phyloP scores from a whole-genome alignment of 2,888 invertebrate genomes.

The Strigamia crassipes region DNA sequence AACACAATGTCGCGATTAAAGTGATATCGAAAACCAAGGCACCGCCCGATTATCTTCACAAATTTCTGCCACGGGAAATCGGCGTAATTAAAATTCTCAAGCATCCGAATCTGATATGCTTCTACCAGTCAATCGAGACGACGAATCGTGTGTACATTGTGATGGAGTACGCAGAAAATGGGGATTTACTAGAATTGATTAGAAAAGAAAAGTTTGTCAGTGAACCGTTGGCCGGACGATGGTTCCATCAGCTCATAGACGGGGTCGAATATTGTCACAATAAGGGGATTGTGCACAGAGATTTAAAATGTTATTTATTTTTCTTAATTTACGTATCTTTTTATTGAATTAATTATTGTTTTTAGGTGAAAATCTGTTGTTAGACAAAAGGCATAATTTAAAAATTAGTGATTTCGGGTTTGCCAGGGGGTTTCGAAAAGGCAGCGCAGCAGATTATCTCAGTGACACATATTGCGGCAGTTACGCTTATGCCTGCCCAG shows the following conservation, averaged over 20 bases:
- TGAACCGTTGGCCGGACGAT: slow-evolving; percentile 53
- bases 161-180: slow-evolving; percentile 56
- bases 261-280: slow-evolving; percentile 56
- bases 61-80: slow-evolving; percentile 58
- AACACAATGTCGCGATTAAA: slow-evolving; percentile 57
- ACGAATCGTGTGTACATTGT: slow-evolving; percentile 56
- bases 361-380: slow-evolving; percentile 39
- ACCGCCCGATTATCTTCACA: slow-evolving; percentile 55
- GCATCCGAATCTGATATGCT: slow-evolving; percentile 55
- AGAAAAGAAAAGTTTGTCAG: slow-evolving; percentile 51
- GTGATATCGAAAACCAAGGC: slow-evolving; percentile 57
- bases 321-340: background rate
- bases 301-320: slow-evolving; percentile 58
- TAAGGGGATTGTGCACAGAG: slow-evolving; percentile 56
- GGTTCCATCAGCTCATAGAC: slow-evolving; percentile 55
- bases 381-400: slow-evolving; percentile 31
- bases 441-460: background rate
- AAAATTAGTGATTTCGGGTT: slow-evolving; percentile 45
- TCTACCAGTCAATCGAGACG: slow-evolving; percentile 56
- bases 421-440: background rate
- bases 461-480: slow-evolving; percentile 44
- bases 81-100: slow-evolving; percentile 55
- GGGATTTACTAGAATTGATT: slow-evolving; percentile 56
- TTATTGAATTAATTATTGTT: background rate
- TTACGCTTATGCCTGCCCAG: slow-evolving; percentile 45